Base-by-base conservation (phyloP, 1,140 invertebrate species). In the Tetramorium alpestre region DNA sequence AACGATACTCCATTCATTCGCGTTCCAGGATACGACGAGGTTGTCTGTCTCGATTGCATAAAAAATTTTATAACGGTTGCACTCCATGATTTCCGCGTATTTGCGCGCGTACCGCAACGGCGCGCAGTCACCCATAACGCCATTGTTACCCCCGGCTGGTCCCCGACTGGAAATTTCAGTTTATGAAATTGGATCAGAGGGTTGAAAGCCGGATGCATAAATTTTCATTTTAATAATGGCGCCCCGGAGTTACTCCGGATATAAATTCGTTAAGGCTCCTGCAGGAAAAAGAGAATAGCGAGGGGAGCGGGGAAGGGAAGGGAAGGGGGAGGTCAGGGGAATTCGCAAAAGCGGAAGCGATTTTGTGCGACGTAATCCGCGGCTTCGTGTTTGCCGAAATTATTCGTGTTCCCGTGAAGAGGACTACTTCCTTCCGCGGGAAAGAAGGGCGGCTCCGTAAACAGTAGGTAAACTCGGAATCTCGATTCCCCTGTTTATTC, bases 181-280 rank as follows among this genome's bases (percentile, higher is more conserved):
- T 81, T 81, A 81, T 81, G 78, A 81, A 81, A 81, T 81, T 81
- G 78, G 78, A 81, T 81, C 78, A 81, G 78, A 81, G 78, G 38
- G 78, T 44, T 81, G 78, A 81, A 81, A 70, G 65, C 78, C 78
- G 49, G 65, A 81, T 70, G 78, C 65, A 81, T 81, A 81, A 81
- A 81, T 81, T 81, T 81, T 81, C 78, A 81, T 81, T 81, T 81
- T 81, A 81, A 81, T 81, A 81, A 81, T 81, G 44, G 65, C 47
- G 65, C 49, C 78, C 65, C 41, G 41, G 49, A 81, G 65, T 72
- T 81, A 81, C 65, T 81, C 64, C 78, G 78, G 33, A 80, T 81
- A 81, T 81, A 81, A 70, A 81, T 81, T 81, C 78, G 78, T 72
- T 72, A 72, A 81, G 65, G 78, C 38, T 25, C 41, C 22, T 25